These are phyloP conservation scores for Drosophila pseudotakahashii DNA, from an alignment of 2,888 invertebrate species.

Conservation along the genomic window DNA sequence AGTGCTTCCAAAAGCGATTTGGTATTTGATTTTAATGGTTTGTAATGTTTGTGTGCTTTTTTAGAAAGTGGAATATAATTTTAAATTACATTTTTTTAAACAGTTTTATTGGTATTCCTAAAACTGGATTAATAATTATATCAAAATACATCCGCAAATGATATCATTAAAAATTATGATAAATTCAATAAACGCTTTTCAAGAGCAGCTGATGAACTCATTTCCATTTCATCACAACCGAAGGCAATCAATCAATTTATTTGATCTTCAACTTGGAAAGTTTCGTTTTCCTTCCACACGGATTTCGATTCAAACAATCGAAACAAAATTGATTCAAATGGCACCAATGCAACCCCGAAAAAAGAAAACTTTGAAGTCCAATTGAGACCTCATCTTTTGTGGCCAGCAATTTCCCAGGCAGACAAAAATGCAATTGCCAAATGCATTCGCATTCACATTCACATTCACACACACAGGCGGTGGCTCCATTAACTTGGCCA, in stretches of 20 bases:
- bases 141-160: too few relatives aligned
- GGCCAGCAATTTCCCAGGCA: slow-evolving; percentile 21
- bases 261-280: slow-evolving; percentile 34
- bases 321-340: slow-evolving; percentile 27
- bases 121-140: too few relatives aligned
- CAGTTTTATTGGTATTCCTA: too few relatives aligned
- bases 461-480: slow-evolving; percentile 15
- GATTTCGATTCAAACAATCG: slow-evolving; percentile 18
- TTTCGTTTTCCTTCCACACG: slow-evolving; percentile 22
- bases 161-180: background rate
- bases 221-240: background rate
- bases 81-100: too few relatives aligned
- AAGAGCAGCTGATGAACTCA: background rate
- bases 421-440: slow-evolving; percentile 35
- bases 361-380: background rate
- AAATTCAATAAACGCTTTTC: background rate
- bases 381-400: slow-evolving; percentile 23
- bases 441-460: slow-evolving; percentile 15
- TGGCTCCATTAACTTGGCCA: slow-evolving; percentile 56
- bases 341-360: slow-evolving; percentile 1
- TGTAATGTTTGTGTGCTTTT: background rate
- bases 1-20: background rate
- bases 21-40: background rate
- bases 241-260: slow-evolving; percentile 20
- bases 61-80: background rate